Conservation (phyloP, 2,113 vertebrate genomes). For the Litocranius walleri region DNA sequence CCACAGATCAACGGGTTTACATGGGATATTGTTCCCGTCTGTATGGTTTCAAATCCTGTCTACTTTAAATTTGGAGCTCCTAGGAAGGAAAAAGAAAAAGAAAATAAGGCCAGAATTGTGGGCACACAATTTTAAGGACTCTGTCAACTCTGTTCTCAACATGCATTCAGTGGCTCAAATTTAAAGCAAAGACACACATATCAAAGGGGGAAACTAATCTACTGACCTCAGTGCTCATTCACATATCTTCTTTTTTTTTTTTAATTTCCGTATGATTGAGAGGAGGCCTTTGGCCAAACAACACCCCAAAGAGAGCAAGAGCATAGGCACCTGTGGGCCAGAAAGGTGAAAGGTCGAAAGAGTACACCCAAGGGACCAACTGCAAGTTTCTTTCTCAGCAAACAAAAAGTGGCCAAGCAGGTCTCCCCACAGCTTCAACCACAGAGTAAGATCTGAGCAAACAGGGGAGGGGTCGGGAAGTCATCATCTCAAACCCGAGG, state of each 20-base stretch:
- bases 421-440: constrained; percentile 62
- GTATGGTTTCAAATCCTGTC: constrained; percentile 64
- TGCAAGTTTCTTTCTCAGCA: constrained; percentile 79
- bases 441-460: constrained; percentile 61
- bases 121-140: not conserved
- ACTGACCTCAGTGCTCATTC: constrained; percentile 6
- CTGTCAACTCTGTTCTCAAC: not conserved
- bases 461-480: not conserved
- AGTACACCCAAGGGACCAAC: constrained; percentile 78
- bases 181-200: constrained; percentile 1
- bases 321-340: constrained; percentile 70
- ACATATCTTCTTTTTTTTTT: not conserved
- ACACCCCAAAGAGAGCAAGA: constrained; percentile 69
- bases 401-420: constrained; percentile 79
- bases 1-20: constrained; percentile 72
- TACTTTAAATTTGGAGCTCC: constrained; percentile 53
- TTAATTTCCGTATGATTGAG: constrained; percentile 66
- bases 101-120: not conserved
- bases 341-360: constrained; percentile 67
- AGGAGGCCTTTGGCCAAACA: constrained; percentile 76
- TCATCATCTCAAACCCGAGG: constrained; percentile 39
- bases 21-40: constrained; percentile 50
- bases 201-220: not conserved
- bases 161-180: not conserved
- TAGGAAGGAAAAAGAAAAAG: not conserved